Percentiles rank a stretch among this genome's conserved stretches.
phyloP scores from a whole-genome alignment of 2,797 vertebrate genomes.

The Poecilia wingei region DNA sequence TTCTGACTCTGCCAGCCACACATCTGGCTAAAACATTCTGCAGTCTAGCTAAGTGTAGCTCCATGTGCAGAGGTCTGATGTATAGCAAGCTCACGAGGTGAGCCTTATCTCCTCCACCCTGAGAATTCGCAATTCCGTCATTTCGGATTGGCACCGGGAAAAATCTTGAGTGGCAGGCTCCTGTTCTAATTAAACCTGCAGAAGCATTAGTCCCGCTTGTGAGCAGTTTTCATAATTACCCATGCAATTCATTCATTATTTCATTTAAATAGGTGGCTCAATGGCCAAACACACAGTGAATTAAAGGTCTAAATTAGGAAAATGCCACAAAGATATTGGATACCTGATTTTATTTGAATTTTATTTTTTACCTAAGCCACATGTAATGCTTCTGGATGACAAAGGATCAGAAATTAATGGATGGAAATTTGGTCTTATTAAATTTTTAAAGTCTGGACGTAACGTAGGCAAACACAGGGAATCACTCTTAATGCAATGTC shows the following conservation, averaged over 20 bases:
- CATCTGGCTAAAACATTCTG: slow-evolving; percentile 35
- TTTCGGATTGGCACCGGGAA: slow-evolving; percentile 53
- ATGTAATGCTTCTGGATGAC: slow-evolving; percentile 48
- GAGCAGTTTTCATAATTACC: slow-evolving; percentile 80
- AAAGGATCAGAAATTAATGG: slow-evolving; percentile 43
- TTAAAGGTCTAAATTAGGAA: slow-evolving; percentile 62
- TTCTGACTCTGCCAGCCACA: slow-evolving; percentile 28
- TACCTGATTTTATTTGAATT: slow-evolving; percentile 30
- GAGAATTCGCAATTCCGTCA: slow-evolving; percentile 51
- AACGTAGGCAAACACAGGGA: slow-evolving; percentile 56
- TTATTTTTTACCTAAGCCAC: background rate
- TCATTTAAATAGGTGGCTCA: slow-evolving; percentile 72
- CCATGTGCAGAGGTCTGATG: slow-evolving; percentile 27
- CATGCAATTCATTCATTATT: slow-evolving; percentile 77
- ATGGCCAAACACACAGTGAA: slow-evolving; percentile 66
- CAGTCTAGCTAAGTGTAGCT: slow-evolving; percentile 24
- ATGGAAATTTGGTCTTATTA: slow-evolving; percentile 55
- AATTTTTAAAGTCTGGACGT: slow-evolving; percentile 49
- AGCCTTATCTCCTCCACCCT: slow-evolving; percentile 60
- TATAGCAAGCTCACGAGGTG: slow-evolving; percentile 23
- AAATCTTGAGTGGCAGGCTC: slow-evolving; percentile 74
- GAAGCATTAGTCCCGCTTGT: slow-evolving; percentile 77
- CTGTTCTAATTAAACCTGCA: slow-evolving; percentile 79
- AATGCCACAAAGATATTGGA: slow-evolving; percentile 54
- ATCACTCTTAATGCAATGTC: slow-evolving; percentile 42